Percentiles rank a stretch among this genome's conserved stretches.
Evolutionary conservation across 2,888 invertebrate genomes (phyloP).

Genomic region (Pollenia labialis): DNA sequence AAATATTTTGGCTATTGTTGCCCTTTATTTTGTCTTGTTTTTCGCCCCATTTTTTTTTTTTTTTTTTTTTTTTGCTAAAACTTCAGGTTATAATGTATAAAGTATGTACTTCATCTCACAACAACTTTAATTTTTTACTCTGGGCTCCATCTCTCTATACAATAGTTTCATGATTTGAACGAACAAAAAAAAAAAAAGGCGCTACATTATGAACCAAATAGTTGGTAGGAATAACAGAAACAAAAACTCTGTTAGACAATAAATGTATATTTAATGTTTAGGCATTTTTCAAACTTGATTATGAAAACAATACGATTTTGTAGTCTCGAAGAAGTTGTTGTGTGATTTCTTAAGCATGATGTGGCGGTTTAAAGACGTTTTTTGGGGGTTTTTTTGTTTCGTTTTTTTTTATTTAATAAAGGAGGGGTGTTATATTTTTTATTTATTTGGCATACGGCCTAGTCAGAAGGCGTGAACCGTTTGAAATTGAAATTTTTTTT

Average conservation of each 20-base stretch:
- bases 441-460: constrained; percentile 60
- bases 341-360: constrained; percentile 50
- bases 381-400: constrained; percentile 18
- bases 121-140: constrained; percentile 13
- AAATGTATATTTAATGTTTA: constrained; percentile 45
- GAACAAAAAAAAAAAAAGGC: constrained; percentile 47
- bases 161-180: not conserved
- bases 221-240: not conserved
- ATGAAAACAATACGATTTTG: constrained; percentile 38
- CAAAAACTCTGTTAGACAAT: constrained; percentile 7
- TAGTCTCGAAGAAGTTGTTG: not conserved
- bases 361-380: constrained; percentile 31
- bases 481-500: constrained; percentile 49
- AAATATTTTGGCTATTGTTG: constrained; percentile 70
- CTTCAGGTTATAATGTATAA: constrained; percentile 37
- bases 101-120: constrained; percentile 32
- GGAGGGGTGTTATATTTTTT: constrained; percentile 47
- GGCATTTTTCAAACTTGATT: constrained; percentile 42
- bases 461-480: constrained; percentile 54
- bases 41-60: constrained; percentile 22
- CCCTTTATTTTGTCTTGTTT: constrained; percentile 60
- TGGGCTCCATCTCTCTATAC: constrained; percentile 15
- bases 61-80: constrained; percentile 31
- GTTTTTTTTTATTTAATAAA: constrained; percentile 16
- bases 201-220: constrained; percentile 51